Percentiles rank a stretch among this genome's conserved stretches.
Evolutionary conservation across 2,888 invertebrate genomes (phyloP).

Genomic region (Drosophila emarginata): DNA sequence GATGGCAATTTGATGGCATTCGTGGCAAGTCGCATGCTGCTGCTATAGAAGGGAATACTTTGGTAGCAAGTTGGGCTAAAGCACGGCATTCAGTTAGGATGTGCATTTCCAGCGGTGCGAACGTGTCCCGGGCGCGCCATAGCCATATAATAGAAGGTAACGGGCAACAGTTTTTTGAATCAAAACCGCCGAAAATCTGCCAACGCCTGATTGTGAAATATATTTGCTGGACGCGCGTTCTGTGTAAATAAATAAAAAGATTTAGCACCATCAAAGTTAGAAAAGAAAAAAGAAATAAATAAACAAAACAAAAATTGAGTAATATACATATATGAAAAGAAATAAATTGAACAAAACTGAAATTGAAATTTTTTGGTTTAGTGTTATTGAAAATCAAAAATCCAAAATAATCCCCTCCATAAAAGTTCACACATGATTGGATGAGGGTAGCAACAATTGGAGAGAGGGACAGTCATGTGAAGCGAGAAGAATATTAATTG

Average conservation of each 20-base stretch:
- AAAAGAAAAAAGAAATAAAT: slow-evolving; percentile 12
- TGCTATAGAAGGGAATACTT: slow-evolving; percentile 48
- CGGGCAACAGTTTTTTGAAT: slow-evolving; percentile 34
- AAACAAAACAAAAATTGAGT: slow-evolving; percentile 20
- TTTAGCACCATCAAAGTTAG: slow-evolving; percentile 2
- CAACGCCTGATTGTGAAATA: slow-evolving; percentile 41
- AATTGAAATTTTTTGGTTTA: background rate
- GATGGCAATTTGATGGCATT: slow-evolving; percentile 7
- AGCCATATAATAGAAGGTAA: slow-evolving; percentile 35
- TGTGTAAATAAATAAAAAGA: slow-evolving; percentile 46
- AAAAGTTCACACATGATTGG: background rate
- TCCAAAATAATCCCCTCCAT: background rate
- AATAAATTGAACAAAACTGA: slow-evolving; percentile 18
- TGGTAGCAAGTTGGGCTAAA: slow-evolving; percentile 59
- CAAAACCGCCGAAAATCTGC: slow-evolving; percentile 37
- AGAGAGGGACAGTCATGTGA: slow-evolving; percentile 21
- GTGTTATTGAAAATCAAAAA: slow-evolving; percentile 5
- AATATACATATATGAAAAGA: background rate
- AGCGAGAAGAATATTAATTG: background rate
- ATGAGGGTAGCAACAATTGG: slow-evolving; percentile 28
- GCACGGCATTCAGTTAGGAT: slow-evolving; percentile 78
- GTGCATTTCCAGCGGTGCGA: slow-evolving; percentile 81
- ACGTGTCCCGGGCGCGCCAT: slow-evolving; percentile 78
- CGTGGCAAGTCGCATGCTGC: slow-evolving; percentile 16
- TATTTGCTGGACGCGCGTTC: slow-evolving; percentile 40